Evolutionary conservation across 2,797 vertebrate genomes (phyloP).

Genomic region (Champsocephalus esox): DNA sequence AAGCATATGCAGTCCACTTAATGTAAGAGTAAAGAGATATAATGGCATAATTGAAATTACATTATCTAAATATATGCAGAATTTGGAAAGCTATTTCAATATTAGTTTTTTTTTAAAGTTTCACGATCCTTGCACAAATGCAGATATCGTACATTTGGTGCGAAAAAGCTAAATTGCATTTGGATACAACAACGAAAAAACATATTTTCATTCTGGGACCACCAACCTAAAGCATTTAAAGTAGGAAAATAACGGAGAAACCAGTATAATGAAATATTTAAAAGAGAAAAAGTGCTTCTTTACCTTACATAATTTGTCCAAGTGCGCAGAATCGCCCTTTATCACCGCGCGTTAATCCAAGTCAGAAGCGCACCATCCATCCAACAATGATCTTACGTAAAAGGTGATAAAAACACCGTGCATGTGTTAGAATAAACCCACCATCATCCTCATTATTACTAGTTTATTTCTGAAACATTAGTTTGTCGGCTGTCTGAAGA

Average conservation of each 20-base stretch:
- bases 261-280: neutral
- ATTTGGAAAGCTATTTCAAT: neutral
- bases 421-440: conserved; percentile 13
- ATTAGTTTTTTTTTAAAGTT: neutral
- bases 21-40: neutral
- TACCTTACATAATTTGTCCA: conserved; percentile 88
- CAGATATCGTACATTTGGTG: neutral
- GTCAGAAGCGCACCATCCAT: conserved; percentile 70
- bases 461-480: conserved; percentile 12
- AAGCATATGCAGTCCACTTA: neutral
- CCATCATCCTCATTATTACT: neutral
- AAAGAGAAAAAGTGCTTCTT: conserved; percentile 35
- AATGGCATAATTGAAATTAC: neutral
- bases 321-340: conserved; percentile 76
- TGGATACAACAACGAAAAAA: neutral
- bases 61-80: neutral
- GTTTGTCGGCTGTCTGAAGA: conserved; percentile 40
- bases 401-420: conserved; percentile 25
- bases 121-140: neutral
- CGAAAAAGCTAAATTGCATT: neutral
- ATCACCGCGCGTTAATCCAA: conserved; percentile 78
- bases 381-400: conserved; percentile 43
- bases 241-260: neutral
- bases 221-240: conserved; percentile 1
- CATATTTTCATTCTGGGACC: neutral